phyloP scores from a whole-genome alignment of 2,797 vertebrate genomes.

The Periophthalmus magnuspinnatus region DNA sequence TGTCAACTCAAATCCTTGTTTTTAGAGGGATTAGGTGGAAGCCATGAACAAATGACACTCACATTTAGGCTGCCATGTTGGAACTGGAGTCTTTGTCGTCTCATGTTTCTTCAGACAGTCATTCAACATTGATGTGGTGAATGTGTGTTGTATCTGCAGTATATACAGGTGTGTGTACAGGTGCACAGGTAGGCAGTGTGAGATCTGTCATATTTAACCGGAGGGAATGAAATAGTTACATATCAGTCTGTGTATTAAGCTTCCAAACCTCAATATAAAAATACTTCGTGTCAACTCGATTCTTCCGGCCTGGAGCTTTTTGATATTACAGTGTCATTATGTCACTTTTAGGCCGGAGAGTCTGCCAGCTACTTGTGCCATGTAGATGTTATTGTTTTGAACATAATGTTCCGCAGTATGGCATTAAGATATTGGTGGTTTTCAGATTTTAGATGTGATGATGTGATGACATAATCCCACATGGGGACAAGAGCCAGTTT shows the following conservation, averaged over 20 bases:
- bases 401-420: background rate
- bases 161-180: conserved; percentile 26
- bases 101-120: conserved; percentile 1
- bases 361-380: background rate
- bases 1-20: background rate
- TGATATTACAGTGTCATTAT: background rate
- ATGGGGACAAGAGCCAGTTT: no score
- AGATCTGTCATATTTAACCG: background rate
- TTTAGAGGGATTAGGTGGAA: background rate
- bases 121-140: conserved; percentile 5
- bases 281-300: background rate
- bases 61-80: background rate
- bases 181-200: background rate
- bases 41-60: conserved; percentile 20
- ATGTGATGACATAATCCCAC: no score
- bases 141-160: background rate
- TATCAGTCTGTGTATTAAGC: background rate
- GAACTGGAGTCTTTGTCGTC: background rate
- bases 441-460: no score
- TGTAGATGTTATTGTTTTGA: background rate
- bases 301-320: background rate
- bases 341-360: background rate
- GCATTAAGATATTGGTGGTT: no score
- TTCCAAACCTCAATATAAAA: background rate
- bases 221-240: background rate